Base-by-base conservation (phyloP, 1,140 invertebrate species). In the Catajapyx aquilonaris region DNA sequence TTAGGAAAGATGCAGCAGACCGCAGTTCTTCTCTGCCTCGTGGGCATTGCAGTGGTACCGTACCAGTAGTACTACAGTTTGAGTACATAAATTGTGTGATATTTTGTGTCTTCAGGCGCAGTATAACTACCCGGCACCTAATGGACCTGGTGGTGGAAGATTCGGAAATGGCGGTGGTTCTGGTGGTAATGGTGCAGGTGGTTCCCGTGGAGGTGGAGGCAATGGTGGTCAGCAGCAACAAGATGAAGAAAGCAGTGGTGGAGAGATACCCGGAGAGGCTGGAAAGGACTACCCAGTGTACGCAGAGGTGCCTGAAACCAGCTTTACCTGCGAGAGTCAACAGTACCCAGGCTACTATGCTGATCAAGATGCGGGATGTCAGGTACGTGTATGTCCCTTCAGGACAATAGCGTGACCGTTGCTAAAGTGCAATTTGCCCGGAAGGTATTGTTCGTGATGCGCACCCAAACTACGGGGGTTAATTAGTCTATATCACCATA, bases 281-380 rank as follows among this genome's bases (percentile, higher is more conserved):
- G 61, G 59, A 19, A 36, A 46, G 5, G 61, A 64, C 41, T 64
- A 59, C 41, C 61, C 61, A 13, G 54, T 51, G 34, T 60, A 41
- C 38, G 38, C 39, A 4, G 38, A 38, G n/a, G 46, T 60, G n/a
- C 60, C 60, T 0, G 44, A 52, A 19, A 64, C 61, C 0, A 19
- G 35, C 11, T 64, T 64, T 42, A 44, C 47, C 17, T 64, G 61
- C 41, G 43, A 44, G n/a, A 48, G 51, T 31, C 58, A 63, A 37
- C 38, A 51, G 33, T 54, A 50, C 46, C 54, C 60, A 2, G 61
- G 61, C 19, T 62, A 64, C 37, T 64, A 61, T 44, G 60, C 54
- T 11, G 61, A 64, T 44, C 41, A 48, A 5, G 56, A 59, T 25
- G 47, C 61, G 31, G 45, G 50, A 41, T 64, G 61, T 45, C 61